phyloP scores from a whole-genome alignment of 2,113 vertebrate species.

The Mirza zaza region DNA sequence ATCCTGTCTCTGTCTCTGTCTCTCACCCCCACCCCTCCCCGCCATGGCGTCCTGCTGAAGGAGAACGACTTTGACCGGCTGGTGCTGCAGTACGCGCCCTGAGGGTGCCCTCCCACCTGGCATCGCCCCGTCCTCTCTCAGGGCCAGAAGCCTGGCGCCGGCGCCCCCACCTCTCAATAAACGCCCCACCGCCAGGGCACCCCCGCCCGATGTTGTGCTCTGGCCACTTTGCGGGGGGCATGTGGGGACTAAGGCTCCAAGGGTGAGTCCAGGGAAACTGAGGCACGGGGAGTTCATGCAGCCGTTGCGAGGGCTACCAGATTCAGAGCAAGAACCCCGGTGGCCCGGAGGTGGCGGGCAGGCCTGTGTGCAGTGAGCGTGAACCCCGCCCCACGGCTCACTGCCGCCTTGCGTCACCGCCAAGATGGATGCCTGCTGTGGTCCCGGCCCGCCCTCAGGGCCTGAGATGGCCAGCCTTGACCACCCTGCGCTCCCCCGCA shows the following conservation, averaged over 20 bases:
- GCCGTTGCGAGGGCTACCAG: neutral
- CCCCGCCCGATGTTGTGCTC: neutral
- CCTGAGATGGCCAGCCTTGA: neutral
- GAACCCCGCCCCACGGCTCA: neutral
- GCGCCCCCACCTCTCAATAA: constrained; percentile 30
- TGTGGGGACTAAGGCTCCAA: neutral
- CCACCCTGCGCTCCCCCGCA: neutral
- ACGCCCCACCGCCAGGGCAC: neutral
- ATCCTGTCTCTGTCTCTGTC: neutral
- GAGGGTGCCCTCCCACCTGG: neutral
- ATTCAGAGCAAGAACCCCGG: neutral
- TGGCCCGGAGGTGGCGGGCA: neutral
- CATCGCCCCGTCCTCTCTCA: neutral
- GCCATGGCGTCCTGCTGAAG: constrained; percentile 72
- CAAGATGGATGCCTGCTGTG: neutral
- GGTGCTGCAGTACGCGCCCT: constrained; percentile 91
- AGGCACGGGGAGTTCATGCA: neutral
- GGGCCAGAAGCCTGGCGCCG: neutral
- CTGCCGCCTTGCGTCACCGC: neutral
- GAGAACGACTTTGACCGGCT: constrained; percentile 97
- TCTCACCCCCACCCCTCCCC: neutral
- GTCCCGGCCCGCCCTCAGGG: neutral
- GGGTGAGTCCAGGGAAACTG: neutral
- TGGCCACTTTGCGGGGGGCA: neutral
- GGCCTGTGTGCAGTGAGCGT: neutral